These are phyloP conservation scores for Scalopus aquaticus DNA, from an alignment of 2,113 vertebrate genomes.

Conservation along the genomic window DNA sequence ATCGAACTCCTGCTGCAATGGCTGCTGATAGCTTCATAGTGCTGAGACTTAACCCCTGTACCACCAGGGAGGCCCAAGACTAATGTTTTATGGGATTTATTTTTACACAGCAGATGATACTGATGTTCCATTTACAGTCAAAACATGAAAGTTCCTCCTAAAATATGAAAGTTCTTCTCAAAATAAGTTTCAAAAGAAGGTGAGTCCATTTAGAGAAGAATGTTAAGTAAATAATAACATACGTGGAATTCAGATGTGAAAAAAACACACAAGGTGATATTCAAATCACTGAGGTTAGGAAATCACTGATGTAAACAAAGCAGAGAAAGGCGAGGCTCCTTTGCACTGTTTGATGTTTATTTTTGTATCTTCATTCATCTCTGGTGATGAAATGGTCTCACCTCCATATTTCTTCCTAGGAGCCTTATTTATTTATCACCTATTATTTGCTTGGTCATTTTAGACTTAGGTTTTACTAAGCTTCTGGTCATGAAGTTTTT, in stretches of 20 bases:
- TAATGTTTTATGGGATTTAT: background rate
- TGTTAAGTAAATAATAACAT: background rate
- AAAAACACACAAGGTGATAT: background rate
- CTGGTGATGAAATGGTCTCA: background rate
- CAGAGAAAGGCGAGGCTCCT: background rate
- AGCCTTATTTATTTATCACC: background rate
- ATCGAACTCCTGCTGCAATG: no score
- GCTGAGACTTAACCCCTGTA: no score
- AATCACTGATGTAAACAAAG: background rate
- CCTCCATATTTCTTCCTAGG: background rate
- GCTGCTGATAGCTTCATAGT: no score
- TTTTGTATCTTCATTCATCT: background rate
- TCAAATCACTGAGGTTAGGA: background rate
- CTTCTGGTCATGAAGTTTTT: background rate
- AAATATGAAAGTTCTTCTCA: background rate
- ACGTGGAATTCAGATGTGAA: background rate
- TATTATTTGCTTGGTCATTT: background rate
- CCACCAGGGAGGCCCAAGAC: no score
- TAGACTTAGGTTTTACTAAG: background rate
- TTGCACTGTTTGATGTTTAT: background rate
- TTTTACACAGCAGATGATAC: background rate
- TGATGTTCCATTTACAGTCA: background rate
- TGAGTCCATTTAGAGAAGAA: constrained; percentile 23
- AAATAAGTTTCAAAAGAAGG: background rate
- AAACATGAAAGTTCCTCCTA: background rate